Base-by-base conservation (phyloP, 1,140 invertebrate species). In the Condylostylus longicornis region DNA sequence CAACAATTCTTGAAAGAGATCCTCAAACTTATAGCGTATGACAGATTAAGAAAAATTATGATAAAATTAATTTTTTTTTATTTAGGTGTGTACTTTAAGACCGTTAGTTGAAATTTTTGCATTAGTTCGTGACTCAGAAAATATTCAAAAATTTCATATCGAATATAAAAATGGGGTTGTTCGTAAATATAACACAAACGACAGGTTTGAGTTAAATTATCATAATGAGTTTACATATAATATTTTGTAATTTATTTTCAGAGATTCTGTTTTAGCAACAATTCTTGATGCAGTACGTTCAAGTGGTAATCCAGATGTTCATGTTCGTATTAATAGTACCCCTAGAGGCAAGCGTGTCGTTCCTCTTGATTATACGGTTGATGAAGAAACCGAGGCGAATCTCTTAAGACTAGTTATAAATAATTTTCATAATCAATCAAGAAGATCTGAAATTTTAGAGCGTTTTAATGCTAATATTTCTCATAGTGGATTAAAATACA, bases 391-490 rank as follows among this genome's bases (percentile, higher is more conserved):
- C 2, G 95, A 99, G 67, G 81, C 78, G 7, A 70, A 66, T 41
- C 60, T 70, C 13, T 48, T 72, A 37, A 62, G 67, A 50, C 60
- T 62, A 35, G 49, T 61, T 17, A 58, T 61, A 7, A 54, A 61
- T 32, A 58, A 58, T 47, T 58, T 56, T 37, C 54, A 55, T 33
- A 56, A 55, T 44, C 50, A 53, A 6, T 15, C 25, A 18, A 53
- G 46, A 40, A 52, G 69, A n/a, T 62, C 68, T 15, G 82, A 90
- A 61, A 80, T 82, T 40, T 73, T 98, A 3, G 74, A 83, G 38
- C 66, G 94, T 44, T 98, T 99, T 59, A 99, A 98, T 67, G 83
- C 87, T 30, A 98, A 98, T 61, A 74, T 98, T 49, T 86, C 94
- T 4, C 98, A 98, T 61, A 96, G 87, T 64, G 95, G 96, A 19